phyloP scores from a whole-genome alignment of 2,797 vertebrate species.

The Dendrocincla fuliginosa region DNA sequence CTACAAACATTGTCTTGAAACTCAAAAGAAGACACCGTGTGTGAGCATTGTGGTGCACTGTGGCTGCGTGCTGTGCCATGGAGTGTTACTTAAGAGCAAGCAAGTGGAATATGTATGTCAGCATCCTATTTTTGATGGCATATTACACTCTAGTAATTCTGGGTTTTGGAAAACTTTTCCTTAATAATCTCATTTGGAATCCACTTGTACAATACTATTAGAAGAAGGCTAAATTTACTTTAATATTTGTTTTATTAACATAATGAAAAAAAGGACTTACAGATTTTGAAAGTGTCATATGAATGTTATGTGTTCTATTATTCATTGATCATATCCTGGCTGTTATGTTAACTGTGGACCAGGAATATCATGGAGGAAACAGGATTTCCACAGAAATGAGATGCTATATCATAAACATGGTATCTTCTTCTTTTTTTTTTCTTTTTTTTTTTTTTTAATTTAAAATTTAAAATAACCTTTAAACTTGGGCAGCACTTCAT shows the following conservation, averaged over 20 bases:
- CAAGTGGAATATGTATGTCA: fast-evolving
- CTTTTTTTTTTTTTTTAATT: background rate
- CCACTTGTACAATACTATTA: background rate
- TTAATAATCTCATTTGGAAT: background rate
- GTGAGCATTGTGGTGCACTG: background rate
- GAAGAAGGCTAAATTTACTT: background rate
- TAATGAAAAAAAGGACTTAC: background rate
- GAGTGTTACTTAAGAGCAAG: background rate
- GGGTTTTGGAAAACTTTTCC: background rate
- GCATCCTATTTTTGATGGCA: background rate
- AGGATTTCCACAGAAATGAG: background rate
- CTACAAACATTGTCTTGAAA: background rate
- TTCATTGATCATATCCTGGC: background rate
- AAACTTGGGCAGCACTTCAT: background rate
- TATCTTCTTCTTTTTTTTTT: background rate
- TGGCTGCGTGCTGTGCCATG: fast-evolving
- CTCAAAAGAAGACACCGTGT: fast-evolving
- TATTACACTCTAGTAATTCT: background rate
- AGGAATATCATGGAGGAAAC: background rate
- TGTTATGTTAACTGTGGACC: background rate
- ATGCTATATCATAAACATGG: background rate
- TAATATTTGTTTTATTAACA: background rate
- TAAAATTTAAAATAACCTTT: background rate
- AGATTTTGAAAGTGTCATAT: background rate
- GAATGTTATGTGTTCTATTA: background rate